Evolutionary conservation across 2,797 vertebrate genomes (phyloP).

Genomic region (Scarus forsteni): DNA sequence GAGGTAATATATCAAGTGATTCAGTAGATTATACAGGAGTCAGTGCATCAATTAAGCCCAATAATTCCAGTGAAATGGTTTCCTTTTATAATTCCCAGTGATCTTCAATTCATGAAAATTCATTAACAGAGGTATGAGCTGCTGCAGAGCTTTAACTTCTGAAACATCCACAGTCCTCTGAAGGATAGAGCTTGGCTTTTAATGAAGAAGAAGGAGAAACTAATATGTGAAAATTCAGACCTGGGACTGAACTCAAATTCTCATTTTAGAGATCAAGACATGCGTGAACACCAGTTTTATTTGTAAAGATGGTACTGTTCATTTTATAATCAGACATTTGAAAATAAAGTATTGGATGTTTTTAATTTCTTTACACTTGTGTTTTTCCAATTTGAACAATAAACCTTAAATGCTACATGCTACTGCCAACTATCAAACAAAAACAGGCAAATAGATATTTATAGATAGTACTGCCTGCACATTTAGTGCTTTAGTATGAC

Average conservation of each 20-base stretch:
- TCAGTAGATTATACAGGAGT: conserved; percentile 4
- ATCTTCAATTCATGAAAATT: conserved; percentile 25
- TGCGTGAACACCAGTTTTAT: background rate
- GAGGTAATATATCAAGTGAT: background rate
- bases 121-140: conserved; percentile 18
- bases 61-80: conserved; percentile 5
- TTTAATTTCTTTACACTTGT: too few species aligned
- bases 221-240: background rate
- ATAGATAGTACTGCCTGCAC: too few species aligned
- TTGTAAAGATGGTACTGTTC: background rate
- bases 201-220: conserved; percentile 28
- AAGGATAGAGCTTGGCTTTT: background rate
- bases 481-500: too few species aligned
- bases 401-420: too few species aligned
- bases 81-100: conserved; percentile 18
- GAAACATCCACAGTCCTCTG: conserved; percentile 2
- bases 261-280: background rate
- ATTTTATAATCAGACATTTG: too few species aligned
- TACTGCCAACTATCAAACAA: too few species aligned
- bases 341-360: too few species aligned
- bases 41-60: background rate
- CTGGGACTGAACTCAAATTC: background rate
- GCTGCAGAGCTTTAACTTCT: conserved; percentile 8
- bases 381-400: too few species aligned
- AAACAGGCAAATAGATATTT: too few species aligned